Percentiles rank a stretch among this genome's conserved stretches.
Evolutionary conservation across 2,113 vertebrate species (phyloP).

Genomic region (Butorides virescens): DNA sequence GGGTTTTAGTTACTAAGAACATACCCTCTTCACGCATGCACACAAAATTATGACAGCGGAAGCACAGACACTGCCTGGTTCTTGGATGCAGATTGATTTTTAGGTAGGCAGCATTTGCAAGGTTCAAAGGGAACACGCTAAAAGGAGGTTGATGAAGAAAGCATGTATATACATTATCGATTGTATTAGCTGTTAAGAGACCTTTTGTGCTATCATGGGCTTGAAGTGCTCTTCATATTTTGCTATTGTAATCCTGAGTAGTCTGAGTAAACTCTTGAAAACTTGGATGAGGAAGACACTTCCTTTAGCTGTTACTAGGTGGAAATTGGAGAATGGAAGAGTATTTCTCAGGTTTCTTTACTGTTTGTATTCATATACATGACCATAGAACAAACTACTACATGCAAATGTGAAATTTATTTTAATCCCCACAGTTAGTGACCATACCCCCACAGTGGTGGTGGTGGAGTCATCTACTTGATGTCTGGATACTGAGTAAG

Average conservation of each 20-base stretch:
- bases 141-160: conserved; percentile 16
- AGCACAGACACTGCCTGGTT: not conserved
- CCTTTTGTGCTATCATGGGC: conserved; percentile 1
- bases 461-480: not conserved
- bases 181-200: conserved; percentile 16
- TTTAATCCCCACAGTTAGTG: not conserved
- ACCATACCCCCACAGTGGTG: not conserved
- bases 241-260: conserved; percentile 19
- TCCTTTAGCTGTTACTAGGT: not conserved
- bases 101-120: not conserved
- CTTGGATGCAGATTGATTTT: conserved; percentile 26
- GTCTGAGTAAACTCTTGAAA: conserved; percentile 42
- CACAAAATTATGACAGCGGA: not conserved
- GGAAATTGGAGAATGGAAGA: not conserved
- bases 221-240: conserved; percentile 42
- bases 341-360: not conserved
- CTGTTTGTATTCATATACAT: not conserved
- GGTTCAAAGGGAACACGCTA: conserved; percentile 27
- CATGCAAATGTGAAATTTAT: not conserved
- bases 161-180: conserved; percentile 12
- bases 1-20: not conserved
- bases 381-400: not conserved
- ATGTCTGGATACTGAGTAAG: not conserved
- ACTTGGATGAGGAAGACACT: not conserved
- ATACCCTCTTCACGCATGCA: not conserved